Base-by-base conservation (phyloP, 2,888 invertebrate genomes). In the Epinotia nisella region DNA sequence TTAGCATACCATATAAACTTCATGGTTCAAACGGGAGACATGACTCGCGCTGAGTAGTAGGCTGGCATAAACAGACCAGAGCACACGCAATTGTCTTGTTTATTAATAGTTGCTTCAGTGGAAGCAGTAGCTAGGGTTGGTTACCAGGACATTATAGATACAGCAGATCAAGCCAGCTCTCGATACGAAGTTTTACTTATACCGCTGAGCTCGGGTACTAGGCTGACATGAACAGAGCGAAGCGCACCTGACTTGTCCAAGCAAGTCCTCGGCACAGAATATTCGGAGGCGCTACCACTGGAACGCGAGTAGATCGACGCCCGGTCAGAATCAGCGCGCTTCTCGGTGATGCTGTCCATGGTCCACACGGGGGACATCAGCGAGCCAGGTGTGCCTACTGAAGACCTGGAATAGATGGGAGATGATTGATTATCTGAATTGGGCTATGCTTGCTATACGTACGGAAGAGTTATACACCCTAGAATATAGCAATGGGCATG, bases 271-370 rank as follows among this genome's bases (percentile, higher is more conserved):
- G 95, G 95, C 11, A 94, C 94, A 15, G 95, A 95, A 85, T 96
- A 96, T 81, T 96, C 96, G 0, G 95, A 95, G 15, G 95, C 95
- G 71, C 95, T 95, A 61, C 95, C 95, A 67, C 95, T 95, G 74
- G 96, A 94, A 9, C 94, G 94, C 0, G 96, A 96, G 77, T 96
- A 96, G 69, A 96, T 91, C 0, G 96, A 96, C 29, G 95, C 92
- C 39, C 95, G 90, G 81, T 95, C 95, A 21, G 95, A 94, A 77
- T 94, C 93, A 15, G 92, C 92, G 0, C 93, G 88, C 76, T 91
- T 92, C 75, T 94, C 92, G 74, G 90, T 79, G 58, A 93, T 91
- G 76, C 94, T 91, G 76, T 94, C 94, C 89, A 95, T 95, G 0
- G 94, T 94, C 93, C 94, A 95, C 0, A 94, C 94, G 0, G 95